Evolutionary conservation across 2,113 vertebrate genomes (phyloP).

Genomic region (Gorsachius goisagi): DNA sequence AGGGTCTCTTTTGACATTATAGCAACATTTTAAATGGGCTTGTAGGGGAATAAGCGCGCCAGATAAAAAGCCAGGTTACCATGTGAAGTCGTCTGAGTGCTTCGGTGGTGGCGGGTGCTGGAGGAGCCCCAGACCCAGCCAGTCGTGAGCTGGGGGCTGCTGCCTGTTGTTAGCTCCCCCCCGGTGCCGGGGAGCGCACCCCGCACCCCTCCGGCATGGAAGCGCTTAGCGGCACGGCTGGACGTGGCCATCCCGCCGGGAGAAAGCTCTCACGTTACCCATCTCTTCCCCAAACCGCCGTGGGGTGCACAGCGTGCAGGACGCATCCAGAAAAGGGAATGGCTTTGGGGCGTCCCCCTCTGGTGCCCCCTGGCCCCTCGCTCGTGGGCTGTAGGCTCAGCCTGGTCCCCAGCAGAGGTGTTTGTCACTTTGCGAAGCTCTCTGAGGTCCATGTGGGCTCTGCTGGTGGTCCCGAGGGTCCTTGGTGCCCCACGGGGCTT

Average conservation of each 20-base stretch:
- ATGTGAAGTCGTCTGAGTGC: neutral
- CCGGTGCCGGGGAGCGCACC: neutral
- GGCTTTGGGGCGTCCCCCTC: rapidly evolving
- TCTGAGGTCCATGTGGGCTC: neutral
- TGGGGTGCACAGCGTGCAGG: rapidly evolving
- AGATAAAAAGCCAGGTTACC: neutral
- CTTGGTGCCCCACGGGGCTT: neutral
- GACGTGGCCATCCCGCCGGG: neutral
- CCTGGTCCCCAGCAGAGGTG: neutral
- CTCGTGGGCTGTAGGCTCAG: neutral
- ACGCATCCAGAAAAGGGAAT: rapidly evolving
- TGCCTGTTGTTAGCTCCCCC: rapidly evolving
- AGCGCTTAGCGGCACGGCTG: neutral
- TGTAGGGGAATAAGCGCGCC: neutral
- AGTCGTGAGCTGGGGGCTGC: neutral
- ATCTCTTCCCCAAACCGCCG: neutral
- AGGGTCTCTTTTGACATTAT: neutral
- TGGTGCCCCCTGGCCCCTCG: neutral
- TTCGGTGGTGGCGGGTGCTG: neutral
- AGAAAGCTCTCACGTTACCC: rapidly evolving
- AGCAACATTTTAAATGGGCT: neutral
- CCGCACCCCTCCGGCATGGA: neutral
- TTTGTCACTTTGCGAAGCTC: too few relatives aligned
- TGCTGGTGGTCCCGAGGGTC: neutral
- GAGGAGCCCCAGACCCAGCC: neutral